These are phyloP conservation scores for Redunca redunca DNA, from an alignment of 2,113 vertebrate genomes.

Conservation along the genomic window DNA sequence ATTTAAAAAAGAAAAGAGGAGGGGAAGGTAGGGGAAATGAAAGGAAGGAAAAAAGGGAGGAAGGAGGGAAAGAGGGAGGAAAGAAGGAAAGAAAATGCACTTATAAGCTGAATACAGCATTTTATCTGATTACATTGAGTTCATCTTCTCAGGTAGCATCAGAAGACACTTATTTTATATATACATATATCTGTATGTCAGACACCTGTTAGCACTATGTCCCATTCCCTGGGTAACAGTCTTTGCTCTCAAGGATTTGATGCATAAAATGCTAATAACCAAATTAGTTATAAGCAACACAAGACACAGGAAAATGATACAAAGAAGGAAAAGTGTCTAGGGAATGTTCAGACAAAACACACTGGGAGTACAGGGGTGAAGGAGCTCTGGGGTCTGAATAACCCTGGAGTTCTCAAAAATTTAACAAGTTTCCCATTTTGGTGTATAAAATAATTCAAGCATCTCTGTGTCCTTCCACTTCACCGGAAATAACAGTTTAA, in stretches of 20 bases:
- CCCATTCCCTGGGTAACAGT: background rate
- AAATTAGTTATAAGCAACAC: background rate
- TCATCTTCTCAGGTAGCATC: background rate
- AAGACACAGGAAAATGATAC: background rate
- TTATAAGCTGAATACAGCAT: background rate
- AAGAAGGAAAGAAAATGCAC: background rate
- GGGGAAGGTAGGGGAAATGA: background rate
- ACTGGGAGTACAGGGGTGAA: too few relatives aligned
- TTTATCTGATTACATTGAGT: background rate
- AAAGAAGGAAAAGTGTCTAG: background rate
- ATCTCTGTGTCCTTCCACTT: background rate
- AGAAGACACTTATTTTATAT: background rate
- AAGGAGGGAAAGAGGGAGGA: background rate
- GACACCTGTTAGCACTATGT: background rate
- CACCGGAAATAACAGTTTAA: background rate
- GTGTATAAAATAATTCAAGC: background rate
- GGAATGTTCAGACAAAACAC: background rate
- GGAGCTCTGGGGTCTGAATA: background rate
- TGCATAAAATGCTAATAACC: constrained; percentile 19
- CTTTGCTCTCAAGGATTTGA: background rate
- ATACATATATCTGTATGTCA: background rate
- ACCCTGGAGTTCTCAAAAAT: background rate
- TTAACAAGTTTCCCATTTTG: background rate
- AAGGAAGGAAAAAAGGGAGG: background rate
- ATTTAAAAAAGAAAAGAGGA: background rate